Percentiles rank a stretch among this genome's conserved stretches.
phyloP scores from a whole-genome alignment of 2,888 invertebrate genomes.

The Phlogophora meticulosa region DNA sequence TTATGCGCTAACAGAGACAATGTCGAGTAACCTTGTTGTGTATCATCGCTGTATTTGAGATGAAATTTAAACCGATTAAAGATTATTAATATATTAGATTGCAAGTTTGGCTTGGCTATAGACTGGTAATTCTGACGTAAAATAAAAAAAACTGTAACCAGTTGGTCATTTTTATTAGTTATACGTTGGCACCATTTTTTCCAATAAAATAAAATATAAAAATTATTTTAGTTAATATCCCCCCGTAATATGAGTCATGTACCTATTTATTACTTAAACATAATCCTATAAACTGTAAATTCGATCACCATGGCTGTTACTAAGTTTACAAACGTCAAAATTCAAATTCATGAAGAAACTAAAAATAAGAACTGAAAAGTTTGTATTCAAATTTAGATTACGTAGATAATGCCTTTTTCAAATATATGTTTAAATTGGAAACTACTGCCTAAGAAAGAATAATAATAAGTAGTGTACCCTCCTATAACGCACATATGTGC shows the following conservation, averaged over 20 bases:
- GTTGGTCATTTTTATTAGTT: background rate
- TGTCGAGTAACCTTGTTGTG: constrained; percentile 23
- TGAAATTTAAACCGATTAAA: constrained; percentile 7
- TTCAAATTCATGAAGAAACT: background rate
- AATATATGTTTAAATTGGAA: background rate
- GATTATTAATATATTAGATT: background rate
- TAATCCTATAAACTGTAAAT: constrained; percentile 1
- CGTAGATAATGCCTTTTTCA: background rate
- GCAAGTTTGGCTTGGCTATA: background rate
- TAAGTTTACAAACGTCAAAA: background rate
- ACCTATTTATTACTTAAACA: constrained; percentile 6
- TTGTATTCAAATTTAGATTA: background rate
- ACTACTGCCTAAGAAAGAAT: background rate
- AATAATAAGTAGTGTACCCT: background rate
- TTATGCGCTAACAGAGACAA: constrained; percentile 9
- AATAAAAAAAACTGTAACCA: background rate
- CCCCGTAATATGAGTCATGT: background rate
- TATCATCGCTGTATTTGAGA: constrained; percentile 1
- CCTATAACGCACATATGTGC: background rate
- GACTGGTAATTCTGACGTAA: background rate
- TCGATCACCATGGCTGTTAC: constrained; percentile 29
- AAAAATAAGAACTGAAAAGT: background rate
- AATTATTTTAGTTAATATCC: background rate
- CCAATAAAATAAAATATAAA: constrained; percentile 24
- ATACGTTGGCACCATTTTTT: constrained; percentile 9